Base-by-base conservation (phyloP, 2,888 invertebrate genomes). In the Eristalis tenax region DNA sequence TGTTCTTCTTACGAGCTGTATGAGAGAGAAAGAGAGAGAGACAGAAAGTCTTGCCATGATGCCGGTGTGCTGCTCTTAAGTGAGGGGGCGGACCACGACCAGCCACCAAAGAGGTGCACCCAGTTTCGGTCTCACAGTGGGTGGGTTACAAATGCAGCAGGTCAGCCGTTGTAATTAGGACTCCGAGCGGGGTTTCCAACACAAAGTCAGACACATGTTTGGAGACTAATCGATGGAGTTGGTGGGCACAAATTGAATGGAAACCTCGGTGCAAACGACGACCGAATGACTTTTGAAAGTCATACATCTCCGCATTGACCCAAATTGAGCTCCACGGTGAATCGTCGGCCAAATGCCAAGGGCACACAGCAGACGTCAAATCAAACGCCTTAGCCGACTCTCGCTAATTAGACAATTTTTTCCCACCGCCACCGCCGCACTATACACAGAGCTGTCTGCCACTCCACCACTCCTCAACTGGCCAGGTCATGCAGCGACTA, bases 11-110 rank as follows among this genome's bases (percentile, higher is more conserved):
- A n/a, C n/a, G n/a, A n/a, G n/a, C n/a, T n/a, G n/a, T n/a, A n/a
- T n/a, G n/a, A n/a, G n/a, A 64, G 64, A 77, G 65, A 73, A 78
- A 73, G 74, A 40, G 6, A 50, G 18, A 18, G 82, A 86, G 70
- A 4, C 5, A 5, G 26, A 5, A 6, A n/a, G n/a, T n/a, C n/a
- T n/a, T n/a, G n/a, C n/a, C n/a, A n/a, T 32, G 5, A 5, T 32
- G 32, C 32, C 32, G 5, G 18, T n/a, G 38, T 61, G 63, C 50
- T 66, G 26, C 59, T 57, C 73, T 63, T 56, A 73, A 61, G 71
- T 83, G 83, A n/a, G 79, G 75, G 83, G 87, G 83, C 79, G 87
- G 63, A 70, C 63, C 56, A 68, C 32, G 28, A 2, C 43, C 15
- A 43, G n/a, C 43, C 23, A 23, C 57, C 57, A 8, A 23, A 6